Base-by-base conservation (phyloP, 2,888 invertebrate genomes). In the Yponomeuta malinellus region DNA sequence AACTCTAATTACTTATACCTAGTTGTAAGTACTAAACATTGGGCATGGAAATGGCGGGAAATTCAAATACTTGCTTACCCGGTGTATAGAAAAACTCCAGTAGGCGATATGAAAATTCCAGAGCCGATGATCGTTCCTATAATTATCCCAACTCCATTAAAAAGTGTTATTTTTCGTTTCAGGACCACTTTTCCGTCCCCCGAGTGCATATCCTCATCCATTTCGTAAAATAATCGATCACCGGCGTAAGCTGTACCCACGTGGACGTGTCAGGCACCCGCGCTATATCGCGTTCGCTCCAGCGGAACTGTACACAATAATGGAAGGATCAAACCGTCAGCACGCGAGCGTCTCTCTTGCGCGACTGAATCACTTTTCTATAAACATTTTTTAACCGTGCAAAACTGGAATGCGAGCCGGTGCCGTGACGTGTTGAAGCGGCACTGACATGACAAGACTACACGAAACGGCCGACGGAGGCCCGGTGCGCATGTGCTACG, bases 81-180 rank as follows among this genome's bases (percentile, higher is more conserved):
- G 65, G 95, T 95, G 77, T 94, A 92, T 71, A 84, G 78, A 80
- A 94, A 95, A 74, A 96, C 96, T 76, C 96, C 96, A 75, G 97
- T 96, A n/a, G 98, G 98, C 48, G 97, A 96, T 77, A 98, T 96
- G 86, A 98, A 98, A 78, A 98, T 98, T 70, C 98, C 98, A 73
- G 97, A 94, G 67, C 98, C 98, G 75, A 98, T 96, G 78, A 97
- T 97, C 48, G 96, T 96, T 63, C 97, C 97, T 66, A 98, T 96
- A 79, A 98, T 97, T 73, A 98, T 95, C 48, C 96, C 96, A 43
- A 98, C 96, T 76, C 97, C 98, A 90, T 97, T 97, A 78, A 95
- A 92, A 67, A 98, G 93, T 48, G 97, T 97, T 78, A 98, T 95
- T 92, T 96, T 96, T 73, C 97, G 94, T 90, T 97, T 96, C 74